These are phyloP conservation scores for Uropetala carovei DNA, from an alignment of 2,888 invertebrate species.

Conservation along the genomic window DNA sequence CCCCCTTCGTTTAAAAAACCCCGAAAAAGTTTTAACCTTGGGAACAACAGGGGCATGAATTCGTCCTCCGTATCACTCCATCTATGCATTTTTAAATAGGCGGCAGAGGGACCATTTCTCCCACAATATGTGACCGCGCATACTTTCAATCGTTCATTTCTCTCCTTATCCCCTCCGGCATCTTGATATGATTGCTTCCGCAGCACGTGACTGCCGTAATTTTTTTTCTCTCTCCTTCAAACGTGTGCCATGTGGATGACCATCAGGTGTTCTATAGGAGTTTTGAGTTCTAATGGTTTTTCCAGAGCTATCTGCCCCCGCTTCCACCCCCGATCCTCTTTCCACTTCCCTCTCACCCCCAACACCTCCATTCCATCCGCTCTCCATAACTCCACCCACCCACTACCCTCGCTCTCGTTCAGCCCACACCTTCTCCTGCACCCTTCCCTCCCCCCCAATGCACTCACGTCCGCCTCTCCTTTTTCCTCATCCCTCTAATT, in stretches of 20 bases:
- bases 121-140: slow-evolving; percentile 16
- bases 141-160: slow-evolving; percentile 37
- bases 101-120: slow-evolving; percentile 3
- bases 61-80: background rate
- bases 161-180: slow-evolving; percentile 29
- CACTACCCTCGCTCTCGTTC: background rate
- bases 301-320: background rate
- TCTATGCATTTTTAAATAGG: slow-evolving; percentile 25
- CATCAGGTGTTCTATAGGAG: slow-evolving; percentile 57
- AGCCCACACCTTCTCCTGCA: background rate
- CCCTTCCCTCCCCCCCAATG: too few species aligned
- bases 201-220: slow-evolving; percentile 26
- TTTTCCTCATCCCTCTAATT: background rate
- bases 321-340: background rate
- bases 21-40: background rate
- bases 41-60: background rate
- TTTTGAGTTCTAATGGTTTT: slow-evolving; percentile 37
- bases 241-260: slow-evolving; percentile 33
- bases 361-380: too few species aligned
- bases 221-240: background rate
- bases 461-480: background rate
- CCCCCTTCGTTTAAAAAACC: slow-evolving; percentile 3
- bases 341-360: background rate
- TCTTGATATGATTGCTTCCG: slow-evolving; percentile 51
- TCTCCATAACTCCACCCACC: background rate